Evolutionary conservation across 2,113 vertebrate genomes (phyloP).

Genomic region (Variabilichromis moorii): DNA sequence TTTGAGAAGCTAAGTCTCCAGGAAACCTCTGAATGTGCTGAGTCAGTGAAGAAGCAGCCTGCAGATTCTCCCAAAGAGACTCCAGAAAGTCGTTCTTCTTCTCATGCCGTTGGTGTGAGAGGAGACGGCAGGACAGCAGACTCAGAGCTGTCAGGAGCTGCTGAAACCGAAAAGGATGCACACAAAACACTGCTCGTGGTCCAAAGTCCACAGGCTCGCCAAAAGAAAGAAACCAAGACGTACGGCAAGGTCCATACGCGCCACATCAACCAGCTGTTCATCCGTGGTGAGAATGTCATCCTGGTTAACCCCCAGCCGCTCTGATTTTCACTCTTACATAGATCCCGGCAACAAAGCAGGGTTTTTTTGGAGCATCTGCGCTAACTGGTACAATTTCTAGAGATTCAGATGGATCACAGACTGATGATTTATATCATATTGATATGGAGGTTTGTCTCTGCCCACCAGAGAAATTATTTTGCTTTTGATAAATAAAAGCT

Average conservation of each 20-base stretch:
- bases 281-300: constrained; percentile 91
- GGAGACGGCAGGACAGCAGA: neutral
- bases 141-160: neutral
- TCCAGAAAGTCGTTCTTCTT: neutral
- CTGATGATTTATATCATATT: constrained; percentile 64
- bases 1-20: constrained; percentile 88
- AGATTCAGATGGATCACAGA: constrained; percentile 8
- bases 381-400: neutral
- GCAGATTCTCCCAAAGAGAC: neutral
- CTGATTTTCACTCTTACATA: neutral
- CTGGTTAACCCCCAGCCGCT: constrained; percentile 79
- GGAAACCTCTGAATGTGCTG: constrained; percentile 46
- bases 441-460: constrained; percentile 52
- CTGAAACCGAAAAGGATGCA: neutral
- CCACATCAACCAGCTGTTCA: constrained; percentile 94
- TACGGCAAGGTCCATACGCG: constrained; percentile 87
- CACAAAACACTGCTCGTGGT: neutral
- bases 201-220: neutral
- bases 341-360: neutral
- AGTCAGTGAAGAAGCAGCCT: neutral
- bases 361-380: neutral
- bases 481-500: constrained; percentile 37
- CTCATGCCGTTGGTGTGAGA: neutral
- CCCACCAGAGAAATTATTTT: neutral
- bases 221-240: constrained; percentile 34